Conservation (phyloP, 2,797 vertebrate genomes). For the Xenentodon cancila region DNA sequence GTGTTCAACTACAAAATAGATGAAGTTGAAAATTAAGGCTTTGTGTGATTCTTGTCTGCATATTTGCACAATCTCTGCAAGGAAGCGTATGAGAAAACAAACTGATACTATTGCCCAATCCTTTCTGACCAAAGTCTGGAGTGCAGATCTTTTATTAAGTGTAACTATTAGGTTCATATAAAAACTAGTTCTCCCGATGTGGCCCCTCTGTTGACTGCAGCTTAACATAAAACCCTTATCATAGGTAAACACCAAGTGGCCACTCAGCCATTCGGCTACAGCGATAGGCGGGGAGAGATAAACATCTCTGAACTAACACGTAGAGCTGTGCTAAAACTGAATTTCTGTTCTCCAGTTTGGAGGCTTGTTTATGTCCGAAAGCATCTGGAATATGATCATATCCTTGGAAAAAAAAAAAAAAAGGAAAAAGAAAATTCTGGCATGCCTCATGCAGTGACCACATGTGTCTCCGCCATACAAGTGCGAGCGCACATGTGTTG, state of each 20-base stretch:
- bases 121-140: conserved; percentile 2
- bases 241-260: conserved; percentile 71
- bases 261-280: conserved; percentile 67
- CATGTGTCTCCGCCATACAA: conserved; percentile 55
- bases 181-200: conserved; percentile 41
- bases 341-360: conserved; percentile 71
- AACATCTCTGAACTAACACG: conserved; percentile 62
- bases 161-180: conserved; percentile 40
- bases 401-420: conserved; percentile 76
- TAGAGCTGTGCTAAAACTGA: conserved; percentile 68
- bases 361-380: conserved; percentile 77
- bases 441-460: conserved; percentile 67
- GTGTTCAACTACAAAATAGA: no score
- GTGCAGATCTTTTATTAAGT: conserved; percentile 6
- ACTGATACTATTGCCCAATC: not conserved
- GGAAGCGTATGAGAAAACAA: conserved; percentile 1
- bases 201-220: conserved; percentile 62
- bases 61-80: not conserved
- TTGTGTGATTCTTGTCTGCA: no score
- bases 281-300: conserved; percentile 68
- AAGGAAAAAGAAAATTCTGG: conserved; percentile 75
- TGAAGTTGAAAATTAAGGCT: no score
- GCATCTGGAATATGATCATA: conserved; percentile 83
- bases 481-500: conserved; percentile 32
- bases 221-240: conserved; percentile 69